phyloP scores from a whole-genome alignment of 2,113 vertebrate species.

The Mirounga angustirostris region DNA sequence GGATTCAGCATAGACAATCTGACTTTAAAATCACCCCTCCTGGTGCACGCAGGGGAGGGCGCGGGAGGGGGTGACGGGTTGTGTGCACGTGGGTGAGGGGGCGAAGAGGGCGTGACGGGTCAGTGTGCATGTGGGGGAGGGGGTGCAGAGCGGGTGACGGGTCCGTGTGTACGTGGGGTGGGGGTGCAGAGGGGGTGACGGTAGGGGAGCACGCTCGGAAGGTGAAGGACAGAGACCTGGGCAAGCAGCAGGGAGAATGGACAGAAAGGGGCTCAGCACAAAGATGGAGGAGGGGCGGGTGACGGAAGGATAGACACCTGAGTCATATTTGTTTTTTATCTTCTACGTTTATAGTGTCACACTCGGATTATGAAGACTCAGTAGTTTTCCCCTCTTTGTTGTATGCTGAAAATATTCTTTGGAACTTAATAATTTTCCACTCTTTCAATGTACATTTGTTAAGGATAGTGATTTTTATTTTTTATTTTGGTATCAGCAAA shows the following conservation, averaged over 20 bases:
- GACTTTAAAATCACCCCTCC: neutral
- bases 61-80: neutral
- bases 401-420: neutral
- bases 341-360: neutral
- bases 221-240: no score
- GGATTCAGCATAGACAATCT: neutral
- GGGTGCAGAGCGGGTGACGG: neutral
- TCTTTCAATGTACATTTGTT: neutral
- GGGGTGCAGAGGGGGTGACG: neutral
- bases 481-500: neutral
- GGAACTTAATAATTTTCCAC: neutral
- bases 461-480: neutral
- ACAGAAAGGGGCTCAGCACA: neutral
- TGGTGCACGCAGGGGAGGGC: no score
- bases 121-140: neutral
- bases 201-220: neutral
- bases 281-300: neutral
- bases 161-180: neutral
- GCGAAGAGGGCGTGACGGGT: neutral
- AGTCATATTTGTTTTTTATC: neutral
- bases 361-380: neutral
- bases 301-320: neutral
- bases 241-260: neutral
- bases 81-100: no score
- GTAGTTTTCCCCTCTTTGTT: neutral